Evolutionary conservation across 2,888 invertebrate genomes (phyloP).

Genomic region (Helobdella robusta): DNA sequence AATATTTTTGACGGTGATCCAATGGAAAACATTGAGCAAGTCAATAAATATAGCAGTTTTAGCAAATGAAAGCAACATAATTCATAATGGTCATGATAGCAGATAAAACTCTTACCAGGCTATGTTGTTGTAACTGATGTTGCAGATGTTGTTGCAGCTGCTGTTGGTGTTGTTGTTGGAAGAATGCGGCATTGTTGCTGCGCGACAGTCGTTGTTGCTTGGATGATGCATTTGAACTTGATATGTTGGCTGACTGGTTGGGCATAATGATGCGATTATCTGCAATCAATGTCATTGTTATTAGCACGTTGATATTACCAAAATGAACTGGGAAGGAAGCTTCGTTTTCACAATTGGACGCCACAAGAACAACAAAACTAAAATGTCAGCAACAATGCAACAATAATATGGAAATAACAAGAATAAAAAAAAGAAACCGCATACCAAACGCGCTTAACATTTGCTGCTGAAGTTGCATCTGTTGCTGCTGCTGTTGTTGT

Average conservation of each 20-base stretch:
- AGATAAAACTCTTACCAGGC: not conserved
- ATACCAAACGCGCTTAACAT: conserved; percentile 16
- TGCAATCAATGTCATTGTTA: too few species aligned
- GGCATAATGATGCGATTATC: conserved; percentile 28
- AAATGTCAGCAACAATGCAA: not conserved
- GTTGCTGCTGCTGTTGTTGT: conserved; percentile 17
- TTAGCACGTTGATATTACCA: too few species aligned
- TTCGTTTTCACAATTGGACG: too few species aligned
- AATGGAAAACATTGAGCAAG: too few species aligned
- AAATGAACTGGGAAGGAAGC: too few species aligned
- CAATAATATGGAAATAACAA: not conserved
- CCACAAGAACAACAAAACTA: too few species aligned
- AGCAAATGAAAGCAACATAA: not conserved
- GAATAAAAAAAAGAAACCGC: not conserved
- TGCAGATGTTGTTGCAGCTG: conserved; percentile 8
- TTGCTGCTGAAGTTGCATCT: conserved; percentile 28
- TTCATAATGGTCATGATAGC: not conserved
- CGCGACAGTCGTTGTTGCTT: too few species aligned
- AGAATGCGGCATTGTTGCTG: not conserved
- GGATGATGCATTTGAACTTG: conserved; percentile 27
- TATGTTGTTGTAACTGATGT: conserved; percentile 12
- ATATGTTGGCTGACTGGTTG: conserved; percentile 31
- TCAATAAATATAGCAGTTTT: too few species aligned
- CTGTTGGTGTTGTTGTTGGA: conserved; percentile 7
- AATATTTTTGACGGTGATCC: too few species aligned